Conservation (phyloP, 2,113 vertebrate genomes). For the Melierax canorus region DNA sequence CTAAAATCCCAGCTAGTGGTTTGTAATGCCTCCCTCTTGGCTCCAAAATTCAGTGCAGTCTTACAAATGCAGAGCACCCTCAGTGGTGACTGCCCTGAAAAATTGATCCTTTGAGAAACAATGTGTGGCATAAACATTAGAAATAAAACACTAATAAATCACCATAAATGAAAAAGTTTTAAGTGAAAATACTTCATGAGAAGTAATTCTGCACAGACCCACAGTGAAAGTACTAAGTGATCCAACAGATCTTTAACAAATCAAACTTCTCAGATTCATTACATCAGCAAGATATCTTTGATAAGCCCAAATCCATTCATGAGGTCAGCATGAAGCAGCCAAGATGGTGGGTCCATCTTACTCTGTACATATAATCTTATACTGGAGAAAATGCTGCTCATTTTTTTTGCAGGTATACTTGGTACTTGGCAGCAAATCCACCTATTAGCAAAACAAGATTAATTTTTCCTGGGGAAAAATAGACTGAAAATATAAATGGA, state of each 20-base stretch:
- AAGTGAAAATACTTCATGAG: not conserved
- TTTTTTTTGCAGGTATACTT: not conserved
- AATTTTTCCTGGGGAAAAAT: not conserved
- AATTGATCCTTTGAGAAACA: not conserved
- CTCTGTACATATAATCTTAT: not conserved
- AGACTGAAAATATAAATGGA: not conserved
- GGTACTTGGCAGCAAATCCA: not conserved
- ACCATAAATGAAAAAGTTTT: not conserved
- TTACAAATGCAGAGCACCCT: not conserved
- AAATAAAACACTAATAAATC: slow-evolving; percentile 8
- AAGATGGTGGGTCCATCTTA: not conserved
- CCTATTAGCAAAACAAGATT: not conserved
- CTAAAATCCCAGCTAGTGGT: not conserved
- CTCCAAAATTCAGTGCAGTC: not conserved
- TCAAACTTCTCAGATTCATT: not conserved
- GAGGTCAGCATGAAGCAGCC: not conserved
- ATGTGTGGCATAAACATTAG: not conserved
- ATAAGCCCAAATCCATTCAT: not conserved
- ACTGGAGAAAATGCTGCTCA: not conserved
- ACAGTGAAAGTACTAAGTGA: not conserved
- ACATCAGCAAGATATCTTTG: not conserved
- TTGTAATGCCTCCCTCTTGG: not conserved
- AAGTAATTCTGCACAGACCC: not conserved
- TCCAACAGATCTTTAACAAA: slow-evolving; percentile 14
- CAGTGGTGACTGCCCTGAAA: not conserved